Evolutionary conservation across 2,113 vertebrate species (phyloP), one percentile per base, ranked within the genome.

Genomic region (Rhabdornis inornatus): DNA sequence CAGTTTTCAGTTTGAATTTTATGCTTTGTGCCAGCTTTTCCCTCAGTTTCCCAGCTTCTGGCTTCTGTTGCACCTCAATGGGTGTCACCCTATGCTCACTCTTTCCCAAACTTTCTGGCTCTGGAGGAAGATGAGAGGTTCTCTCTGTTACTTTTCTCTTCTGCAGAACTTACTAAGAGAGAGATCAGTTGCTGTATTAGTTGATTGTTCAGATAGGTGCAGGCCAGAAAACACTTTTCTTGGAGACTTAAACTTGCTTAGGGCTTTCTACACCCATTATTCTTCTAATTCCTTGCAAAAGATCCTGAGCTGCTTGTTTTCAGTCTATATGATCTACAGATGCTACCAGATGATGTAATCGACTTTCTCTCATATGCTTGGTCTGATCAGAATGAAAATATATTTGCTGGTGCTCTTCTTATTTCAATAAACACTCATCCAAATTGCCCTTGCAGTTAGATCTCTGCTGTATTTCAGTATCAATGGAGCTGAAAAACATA

Each of bases 71-170:
- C 33, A 50, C 6, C 20, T 66, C 1, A 0, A 4, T 23, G 30
- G 16, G 60, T 27, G 22, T 33, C n/a, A 47, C 33, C n/a, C 91
- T 45, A 20, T 0, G 2, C 17, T 60, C 0, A 0, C 13, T 44
- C 40, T 61, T 65, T 52, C 22, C 44, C 37, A 42, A 33, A 63
- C 1, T 76, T 64, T 57, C 68, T 45, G 47, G 4, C 33, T 69
- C 19, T 74, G 45, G 24, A 65, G 19, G 49, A 25, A 56, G 9
- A 23, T 30, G 42, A 55, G 40, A 68, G 13, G 6, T 49, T 7
- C n/a, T 42, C 13, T 60, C 35, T 25, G 30, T 7, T 50, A n/a
- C 14, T 71, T 84, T 49, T 37, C 33, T 50, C 15, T 44, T 64
- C 24, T 39, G 11, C 24, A 75, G 44, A n/a, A 27, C 21, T 87